Evolutionary conservation across 2,888 invertebrate species (phyloP).

Genomic region (Tenthredo amoena): DNA sequence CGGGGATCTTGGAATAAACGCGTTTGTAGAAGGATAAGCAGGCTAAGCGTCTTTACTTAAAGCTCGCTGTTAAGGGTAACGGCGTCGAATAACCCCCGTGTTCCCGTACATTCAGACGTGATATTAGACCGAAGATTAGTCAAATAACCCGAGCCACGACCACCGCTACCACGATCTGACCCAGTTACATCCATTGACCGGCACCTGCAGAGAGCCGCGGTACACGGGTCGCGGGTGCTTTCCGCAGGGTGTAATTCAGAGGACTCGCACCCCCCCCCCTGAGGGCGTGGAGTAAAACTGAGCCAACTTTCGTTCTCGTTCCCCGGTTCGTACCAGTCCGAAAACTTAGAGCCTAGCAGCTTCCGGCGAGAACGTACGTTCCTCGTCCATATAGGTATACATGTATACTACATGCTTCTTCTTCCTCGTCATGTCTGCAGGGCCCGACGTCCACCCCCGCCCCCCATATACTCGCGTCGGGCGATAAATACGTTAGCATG

Average conservation of each 20-base stretch:
- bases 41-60: slow-evolving; percentile 42
- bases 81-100: slow-evolving; percentile 28
- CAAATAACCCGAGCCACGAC: background rate
- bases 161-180: slow-evolving; percentile 15
- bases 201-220: background rate
- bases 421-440: background rate
- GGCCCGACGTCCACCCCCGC: background rate
- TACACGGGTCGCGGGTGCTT: background rate
- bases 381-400: background rate
- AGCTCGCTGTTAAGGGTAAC: slow-evolving; percentile 32
- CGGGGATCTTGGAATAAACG: background rate
- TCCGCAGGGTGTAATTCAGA: background rate
- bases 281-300: background rate
- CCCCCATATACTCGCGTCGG: background rate
- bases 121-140: slow-evolving; percentile 45
- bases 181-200: slow-evolving; percentile 42
- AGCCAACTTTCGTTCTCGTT: slow-evolving; percentile 32
- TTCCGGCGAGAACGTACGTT: slow-evolving; percentile 15
- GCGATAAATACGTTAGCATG: slow-evolving; percentile 27
- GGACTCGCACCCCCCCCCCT: background rate
- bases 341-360: background rate
- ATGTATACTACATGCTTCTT: background rate
- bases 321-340: background rate
- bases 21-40: background rate
- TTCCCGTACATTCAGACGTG: slow-evolving; percentile 19